phyloP scores from a whole-genome alignment of 2,113 vertebrate genomes.

The Forbesichthys agassizii region DNA sequence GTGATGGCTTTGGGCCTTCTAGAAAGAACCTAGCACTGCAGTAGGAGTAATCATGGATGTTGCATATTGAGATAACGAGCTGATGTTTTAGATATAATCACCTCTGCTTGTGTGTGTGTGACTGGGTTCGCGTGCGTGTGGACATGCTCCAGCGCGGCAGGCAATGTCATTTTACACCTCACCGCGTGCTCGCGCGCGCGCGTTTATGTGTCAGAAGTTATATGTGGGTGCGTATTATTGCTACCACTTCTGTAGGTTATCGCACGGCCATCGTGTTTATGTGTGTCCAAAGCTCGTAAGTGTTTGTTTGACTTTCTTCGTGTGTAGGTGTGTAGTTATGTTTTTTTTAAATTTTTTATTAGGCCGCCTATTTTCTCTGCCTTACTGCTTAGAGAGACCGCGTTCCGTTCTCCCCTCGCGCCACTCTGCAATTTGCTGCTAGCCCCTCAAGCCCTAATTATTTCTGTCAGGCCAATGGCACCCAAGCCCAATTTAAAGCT shows the following conservation, averaged over 20 bases:
- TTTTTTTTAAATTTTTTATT: constrained; percentile 61
- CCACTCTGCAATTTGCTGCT: constrained; percentile 66
- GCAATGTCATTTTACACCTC: background rate
- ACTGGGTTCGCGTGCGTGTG: background rate
- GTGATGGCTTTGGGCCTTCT: constrained; percentile 47
- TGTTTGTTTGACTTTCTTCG: constrained; percentile 18
- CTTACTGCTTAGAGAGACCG: constrained; percentile 61
- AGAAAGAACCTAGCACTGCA: constrained; percentile 65
- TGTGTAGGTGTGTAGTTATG: constrained; percentile 25
- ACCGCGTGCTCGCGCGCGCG: constrained; percentile 3
- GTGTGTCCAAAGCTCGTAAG: constrained; percentile 44
- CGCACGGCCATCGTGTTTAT: constrained; percentile 10
- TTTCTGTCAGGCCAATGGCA: constrained; percentile 72
- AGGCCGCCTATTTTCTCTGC: constrained; percentile 57
- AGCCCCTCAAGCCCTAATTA: constrained; percentile 71
- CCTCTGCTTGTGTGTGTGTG: constrained; percentile 32
- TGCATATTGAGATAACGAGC: constrained; percentile 68
- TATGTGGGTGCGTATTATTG: background rate
- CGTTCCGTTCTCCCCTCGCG: constrained; percentile 45
- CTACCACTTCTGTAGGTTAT: background rate
- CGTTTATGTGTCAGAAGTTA: constrained; percentile 8
- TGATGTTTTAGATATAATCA: constrained; percentile 46
- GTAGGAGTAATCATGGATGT: constrained; percentile 54
- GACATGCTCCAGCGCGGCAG: constrained; percentile 26
- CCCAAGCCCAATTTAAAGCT: constrained; percentile 68